Base-by-base conservation (phyloP, 2,888 invertebrate genomes). In the Athetis lepigone region DNA sequence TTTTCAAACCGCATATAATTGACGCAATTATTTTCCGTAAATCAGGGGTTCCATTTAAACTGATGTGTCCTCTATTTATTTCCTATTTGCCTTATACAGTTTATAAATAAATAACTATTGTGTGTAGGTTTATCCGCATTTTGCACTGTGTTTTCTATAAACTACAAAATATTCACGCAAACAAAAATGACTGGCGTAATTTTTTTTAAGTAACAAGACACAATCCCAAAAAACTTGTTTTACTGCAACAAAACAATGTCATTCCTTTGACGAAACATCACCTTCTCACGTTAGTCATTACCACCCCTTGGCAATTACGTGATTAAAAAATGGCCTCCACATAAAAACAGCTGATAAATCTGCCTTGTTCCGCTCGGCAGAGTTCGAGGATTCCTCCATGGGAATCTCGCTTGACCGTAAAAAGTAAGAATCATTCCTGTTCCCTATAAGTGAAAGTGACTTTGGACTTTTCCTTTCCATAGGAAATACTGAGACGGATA, bases 271-370 rank as follows among this genome's bases (percentile, higher is more conserved):
- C 62, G 9, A 70, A 70, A 57, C 51, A 40, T 52, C 33, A 13
- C 33, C 56, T 77, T 81, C 80, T 71, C 74, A 79, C 68, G 74
- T 57, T 25, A 18, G 43, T 70, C 59, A 68, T 68, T 75, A 70
- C 51, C 79, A 72, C 79, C 79, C 83, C 75, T 70, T 62, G 21
- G 60, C 73, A 79, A 79, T 81, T 76, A 77, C 64, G 60, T 57
- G 57, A 66, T 71, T 69, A 74, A 62, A 70, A 58, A 46, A 42
- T 42, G 56, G 19, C 56, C 62, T 59, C 75, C 80, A 78, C 81
- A 47, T 61, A 86, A 87, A 89, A 88, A 85, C 89, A 85, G 81
- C 87, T 89, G 90, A 92, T 88, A 79, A 84, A 85, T 84, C 81
- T 83, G 72, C 74, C 60, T 64, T 58, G 92, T 90, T 88, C 85